A percentile compares a stretch with the other conserved stretches of the same genome.
phyloP scores from a whole-genome alignment of 2,888 invertebrate genomes.

The Osmoderma eremita region DNA sequence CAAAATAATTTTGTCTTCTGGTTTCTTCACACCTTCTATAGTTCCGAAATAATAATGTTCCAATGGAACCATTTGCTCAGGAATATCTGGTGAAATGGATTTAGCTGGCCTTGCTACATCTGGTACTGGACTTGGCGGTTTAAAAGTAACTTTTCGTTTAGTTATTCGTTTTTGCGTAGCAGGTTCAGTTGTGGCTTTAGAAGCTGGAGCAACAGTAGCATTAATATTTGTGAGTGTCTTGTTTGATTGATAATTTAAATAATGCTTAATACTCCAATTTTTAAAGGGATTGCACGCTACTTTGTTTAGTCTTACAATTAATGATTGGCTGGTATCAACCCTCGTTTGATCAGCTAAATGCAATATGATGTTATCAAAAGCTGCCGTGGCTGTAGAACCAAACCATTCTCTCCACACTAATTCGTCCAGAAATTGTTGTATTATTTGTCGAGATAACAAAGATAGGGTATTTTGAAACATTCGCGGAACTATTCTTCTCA shows the following conservation, averaged over 20 bases:
- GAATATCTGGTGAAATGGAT: slow-evolving; percentile 60
- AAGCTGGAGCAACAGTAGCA: slow-evolving; percentile 46
- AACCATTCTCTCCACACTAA: slow-evolving; percentile 88
- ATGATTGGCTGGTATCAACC: slow-evolving; percentile 71
- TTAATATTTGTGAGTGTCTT: slow-evolving; percentile 33
- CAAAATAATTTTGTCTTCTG: slow-evolving; percentile 51
- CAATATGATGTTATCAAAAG: slow-evolving; percentile 82
- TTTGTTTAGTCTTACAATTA: slow-evolving; percentile 73
- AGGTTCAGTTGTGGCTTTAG: slow-evolving; percentile 46
- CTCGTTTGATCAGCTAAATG: slow-evolving; percentile 85
- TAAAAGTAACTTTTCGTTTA: slow-evolving; percentile 51
- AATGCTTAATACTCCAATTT: slow-evolving; percentile 66
- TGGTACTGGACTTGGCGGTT: slow-evolving; percentile 49
- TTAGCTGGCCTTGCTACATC: slow-evolving; percentile 60
- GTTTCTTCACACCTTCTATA: slow-evolving; percentile 58
- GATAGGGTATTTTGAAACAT: slow-evolving; percentile 92
- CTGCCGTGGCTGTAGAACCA: slow-evolving; percentile 78
- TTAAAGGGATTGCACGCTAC: slow-evolving; percentile 75
- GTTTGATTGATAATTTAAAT: slow-evolving; percentile 28
- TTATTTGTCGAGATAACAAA: slow-evolving; percentile 82
- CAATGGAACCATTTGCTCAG: slow-evolving; percentile 66
- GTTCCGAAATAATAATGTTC: slow-evolving; percentile 75
- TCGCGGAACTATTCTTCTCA: slow-evolving; percentile 84
- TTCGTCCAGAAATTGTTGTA: slow-evolving; percentile 91
- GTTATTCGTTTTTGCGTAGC: slow-evolving; percentile 40